A percentile compares a stretch with the other conserved stretches of the same genome.
Evolutionary conservation across 2,888 invertebrate genomes (phyloP).

Genomic region (Nebria salina): DNA sequence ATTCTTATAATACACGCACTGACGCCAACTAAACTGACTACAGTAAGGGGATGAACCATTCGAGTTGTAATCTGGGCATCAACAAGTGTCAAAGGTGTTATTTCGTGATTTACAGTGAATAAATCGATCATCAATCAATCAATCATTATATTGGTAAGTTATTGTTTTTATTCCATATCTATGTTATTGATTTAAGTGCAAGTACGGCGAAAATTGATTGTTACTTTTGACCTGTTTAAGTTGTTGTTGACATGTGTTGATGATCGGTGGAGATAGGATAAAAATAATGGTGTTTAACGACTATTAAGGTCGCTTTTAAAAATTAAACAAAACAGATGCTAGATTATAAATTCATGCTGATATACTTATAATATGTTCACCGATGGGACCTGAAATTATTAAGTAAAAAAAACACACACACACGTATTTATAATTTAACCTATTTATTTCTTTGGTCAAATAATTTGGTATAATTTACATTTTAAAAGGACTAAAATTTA

Average conservation of each 20-base stretch:
- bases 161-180: not conserved
- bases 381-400: not conserved
- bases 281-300: not conserved
- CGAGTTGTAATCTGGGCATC: not conserved
- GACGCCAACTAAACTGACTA: not conserved
- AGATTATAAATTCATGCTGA: not conserved
- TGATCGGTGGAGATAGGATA: not conserved
- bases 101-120: not conserved
- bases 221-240: too few relatives aligned
- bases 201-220: too few relatives aligned
- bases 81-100: not conserved
- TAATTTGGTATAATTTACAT: slow-evolving; percentile 68
- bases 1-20: too few relatives aligned
- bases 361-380: not conserved
- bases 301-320: not conserved
- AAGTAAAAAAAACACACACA: not conserved
- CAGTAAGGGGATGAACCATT: not conserved
- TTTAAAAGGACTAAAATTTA: slow-evolving; percentile 39
- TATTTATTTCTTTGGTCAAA: slow-evolving; percentile 70
- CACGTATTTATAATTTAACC: slow-evolving; percentile 33
- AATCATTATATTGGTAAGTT: not conserved
- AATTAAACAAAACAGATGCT: not conserved
- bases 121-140: not conserved
- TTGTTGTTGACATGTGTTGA: not conserved
- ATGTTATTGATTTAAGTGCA: not conserved